Evolutionary conservation across 2,888 invertebrate species (phyloP).

Genomic region (Cybosia mesomella): DNA sequence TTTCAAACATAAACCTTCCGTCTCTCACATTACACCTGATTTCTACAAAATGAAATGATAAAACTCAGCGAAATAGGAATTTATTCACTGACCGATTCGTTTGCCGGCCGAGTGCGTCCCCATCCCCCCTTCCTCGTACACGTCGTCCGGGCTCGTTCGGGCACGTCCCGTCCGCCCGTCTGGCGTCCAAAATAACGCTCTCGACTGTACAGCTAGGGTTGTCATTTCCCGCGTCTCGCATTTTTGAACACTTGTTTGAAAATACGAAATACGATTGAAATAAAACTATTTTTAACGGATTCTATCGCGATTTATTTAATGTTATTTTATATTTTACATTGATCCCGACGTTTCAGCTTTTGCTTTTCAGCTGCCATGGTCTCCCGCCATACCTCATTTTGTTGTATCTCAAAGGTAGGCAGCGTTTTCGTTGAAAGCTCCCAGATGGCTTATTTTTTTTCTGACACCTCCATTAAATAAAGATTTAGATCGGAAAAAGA

Average conservation of each 20-base stretch:
- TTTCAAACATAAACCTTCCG: constrained; percentile 5
- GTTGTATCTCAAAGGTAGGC: no score
- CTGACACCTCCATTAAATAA: no score
- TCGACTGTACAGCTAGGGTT: constrained; percentile 11
- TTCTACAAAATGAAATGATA: constrained; percentile 44
- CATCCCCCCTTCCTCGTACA: constrained; percentile 5
- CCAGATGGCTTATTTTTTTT: no score
- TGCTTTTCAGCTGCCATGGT: no score
- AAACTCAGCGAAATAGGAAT: constrained; percentile 47
- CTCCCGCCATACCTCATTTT: no score
- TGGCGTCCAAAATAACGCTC: constrained; percentile 27
- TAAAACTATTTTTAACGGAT: no score
- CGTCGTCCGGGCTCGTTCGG: constrained; percentile 25
- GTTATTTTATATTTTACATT: no score
- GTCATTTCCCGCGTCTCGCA: not conserved
- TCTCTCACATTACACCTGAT: constrained; percentile 26
- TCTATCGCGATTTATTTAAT: no score
- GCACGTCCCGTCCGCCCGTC: constrained; percentile 20
- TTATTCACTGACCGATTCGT: constrained; percentile 56
- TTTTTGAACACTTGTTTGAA: not conserved
- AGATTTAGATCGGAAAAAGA: no score
- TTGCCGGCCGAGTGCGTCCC: constrained; percentile 41
- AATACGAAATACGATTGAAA: no score
- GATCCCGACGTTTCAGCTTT: no score
- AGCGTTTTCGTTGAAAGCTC: no score